Evolutionary conservation across 2,888 invertebrate species (phyloP), one percentile per base, ranked within the genome.

Genomic region (Acrobasis suavella): DNA sequence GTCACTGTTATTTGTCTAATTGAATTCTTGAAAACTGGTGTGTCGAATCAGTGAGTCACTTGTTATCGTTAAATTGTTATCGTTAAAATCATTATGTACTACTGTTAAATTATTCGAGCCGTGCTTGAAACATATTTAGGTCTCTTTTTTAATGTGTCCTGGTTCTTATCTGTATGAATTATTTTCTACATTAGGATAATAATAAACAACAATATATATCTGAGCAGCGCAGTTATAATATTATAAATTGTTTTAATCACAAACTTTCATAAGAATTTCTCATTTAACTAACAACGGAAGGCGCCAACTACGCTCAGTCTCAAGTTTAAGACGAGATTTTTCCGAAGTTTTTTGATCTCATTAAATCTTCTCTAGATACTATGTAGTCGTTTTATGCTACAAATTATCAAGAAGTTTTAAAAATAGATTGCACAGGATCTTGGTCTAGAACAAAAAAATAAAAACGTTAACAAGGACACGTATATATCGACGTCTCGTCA

Each of bases 401-500:
- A 32, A 52, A 52, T 32, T 52, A n/a, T 52, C 46, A 14, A 46
- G 46, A 3, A 46, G 46, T 7, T 14, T 46, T 46, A 14, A 46
- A 46, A 46, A 46, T 46, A 46, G 46, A 46, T 46, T n/a, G 14
- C 46, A 14, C 14, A 32, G 14, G 5, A 52, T 52, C 51, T 51
- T 60, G 55, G 12, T n/a, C 22, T 50, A 50, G 65, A 62, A 64
- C 71, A 65, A 65, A 69, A 71, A 70, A 72, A 72, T 70, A 73
- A 67, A 73, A 73, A 68, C 74, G 81, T 81, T 87, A 88, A 89
- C 86, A 83, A 87, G 86, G 83, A 81, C 81, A 76, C 72, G 76
- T 76, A 76, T 76, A 76, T 81, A 83, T 84, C 82, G 83, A 83
- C 80, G 78, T 76, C 79, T 81, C 83, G 84, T 84, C 89, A 87